Evolutionary conservation across 53 echinoderm and acorn worm genomes (phyloP).

Genomic region (Holothuria leucospilota): DNA sequence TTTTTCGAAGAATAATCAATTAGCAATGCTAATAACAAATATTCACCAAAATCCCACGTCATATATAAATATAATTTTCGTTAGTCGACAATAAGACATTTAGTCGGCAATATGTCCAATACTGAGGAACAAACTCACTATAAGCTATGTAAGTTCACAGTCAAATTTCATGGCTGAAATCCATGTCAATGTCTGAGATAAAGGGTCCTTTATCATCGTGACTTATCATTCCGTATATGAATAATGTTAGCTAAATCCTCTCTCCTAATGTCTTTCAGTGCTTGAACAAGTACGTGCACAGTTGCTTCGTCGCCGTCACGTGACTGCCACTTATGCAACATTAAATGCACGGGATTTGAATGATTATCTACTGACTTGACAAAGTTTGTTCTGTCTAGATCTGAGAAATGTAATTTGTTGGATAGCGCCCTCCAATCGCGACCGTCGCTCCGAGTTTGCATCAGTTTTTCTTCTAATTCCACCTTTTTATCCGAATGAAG

Average conservation of each 20-base stretch:
- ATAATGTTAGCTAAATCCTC: conserved; percentile 74
- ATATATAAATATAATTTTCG: too few relatives aligned
- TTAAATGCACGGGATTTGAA: conserved; percentile 65
- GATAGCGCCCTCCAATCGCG: conserved; percentile 88
- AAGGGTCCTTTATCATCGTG: background rate
- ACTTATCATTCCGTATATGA: conserved; percentile 13
- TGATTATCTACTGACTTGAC: conserved; percentile 58
- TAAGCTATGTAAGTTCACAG: too few relatives aligned
- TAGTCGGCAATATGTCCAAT: too few relatives aligned
- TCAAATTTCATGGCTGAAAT: too few relatives aligned
- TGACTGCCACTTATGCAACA: conserved; percentile 70
- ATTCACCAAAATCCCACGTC: too few relatives aligned
- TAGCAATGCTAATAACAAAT: too few relatives aligned
- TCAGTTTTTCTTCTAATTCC: conserved; percentile 79
- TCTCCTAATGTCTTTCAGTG: conserved; percentile 72
- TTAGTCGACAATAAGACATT: too few relatives aligned
- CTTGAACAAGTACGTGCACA: conserved; percentile 69
- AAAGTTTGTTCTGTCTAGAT: conserved; percentile 65
- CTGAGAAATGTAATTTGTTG: conserved; percentile 79
- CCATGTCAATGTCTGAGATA: background rate
- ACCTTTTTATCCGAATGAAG: conserved; percentile 71
- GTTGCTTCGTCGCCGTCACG: conserved; percentile 72
- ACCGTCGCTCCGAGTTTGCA: conserved; percentile 69
- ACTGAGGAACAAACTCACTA: too few relatives aligned
- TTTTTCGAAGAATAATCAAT: too few relatives aligned